Conservation (phyloP, 2,113 vertebrate genomes). For the Rhipidura dahli region DNA sequence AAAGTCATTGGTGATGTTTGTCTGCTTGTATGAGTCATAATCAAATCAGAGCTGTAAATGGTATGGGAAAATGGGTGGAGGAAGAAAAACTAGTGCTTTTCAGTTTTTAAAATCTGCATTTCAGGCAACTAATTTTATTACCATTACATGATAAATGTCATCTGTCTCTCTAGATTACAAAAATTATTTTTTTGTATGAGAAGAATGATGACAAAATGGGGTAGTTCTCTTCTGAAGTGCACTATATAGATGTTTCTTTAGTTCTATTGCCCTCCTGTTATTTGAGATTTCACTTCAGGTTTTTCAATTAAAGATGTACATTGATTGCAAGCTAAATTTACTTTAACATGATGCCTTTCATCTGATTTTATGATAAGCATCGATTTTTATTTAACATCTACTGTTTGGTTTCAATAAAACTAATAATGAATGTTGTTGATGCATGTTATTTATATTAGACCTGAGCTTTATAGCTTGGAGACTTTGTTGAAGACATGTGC, state of each 20-base stretch:
- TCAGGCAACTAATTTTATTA: neutral
- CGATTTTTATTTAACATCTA: conserved; percentile 40
- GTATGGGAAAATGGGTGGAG: neutral
- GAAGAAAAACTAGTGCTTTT: neutral
- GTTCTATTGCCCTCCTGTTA: neutral
- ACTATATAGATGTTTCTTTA: neutral
- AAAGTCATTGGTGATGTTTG: neutral
- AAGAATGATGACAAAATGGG: neutral
- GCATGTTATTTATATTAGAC: conserved; percentile 12
- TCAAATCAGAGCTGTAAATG: neutral
- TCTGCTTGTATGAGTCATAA: neutral
- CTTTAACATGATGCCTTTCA: neutral
- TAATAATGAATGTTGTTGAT: conserved; percentile 26
- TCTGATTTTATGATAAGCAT: conserved; percentile 23
- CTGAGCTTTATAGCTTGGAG: neutral
- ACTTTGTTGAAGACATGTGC: neutral
- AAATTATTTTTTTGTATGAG: neutral
- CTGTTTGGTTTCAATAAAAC: conserved; percentile 6
- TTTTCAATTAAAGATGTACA: neutral
- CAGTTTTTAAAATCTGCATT: neutral
- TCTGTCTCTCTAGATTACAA: neutral
- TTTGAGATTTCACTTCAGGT: neutral
- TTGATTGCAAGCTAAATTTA: conserved; percentile 32
- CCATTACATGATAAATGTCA: neutral
- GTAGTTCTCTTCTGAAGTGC: neutral